phyloP scores from a whole-genome alignment of 2,113 vertebrate genomes.

The Nanorana parkeri region DNA sequence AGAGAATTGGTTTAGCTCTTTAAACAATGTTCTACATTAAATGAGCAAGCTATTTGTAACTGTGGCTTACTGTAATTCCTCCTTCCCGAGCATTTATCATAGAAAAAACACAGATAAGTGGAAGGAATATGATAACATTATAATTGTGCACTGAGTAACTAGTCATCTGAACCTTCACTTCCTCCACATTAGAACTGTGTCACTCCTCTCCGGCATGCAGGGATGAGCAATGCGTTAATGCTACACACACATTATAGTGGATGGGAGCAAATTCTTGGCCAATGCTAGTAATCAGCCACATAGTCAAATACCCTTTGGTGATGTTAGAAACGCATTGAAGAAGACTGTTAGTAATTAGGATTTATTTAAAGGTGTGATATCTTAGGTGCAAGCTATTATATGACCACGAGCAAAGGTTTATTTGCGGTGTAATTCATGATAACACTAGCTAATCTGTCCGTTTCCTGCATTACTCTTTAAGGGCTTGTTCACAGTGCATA shows the following conservation, averaged over 20 bases:
- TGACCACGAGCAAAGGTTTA: no score
- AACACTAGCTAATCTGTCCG: no score
- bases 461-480: no score
- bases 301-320: not conserved
- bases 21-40: not conserved
- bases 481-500: no score
- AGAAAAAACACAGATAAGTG: constrained; percentile 39
- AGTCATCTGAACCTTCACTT: constrained; percentile 41
- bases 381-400: no score
- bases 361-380: no score
- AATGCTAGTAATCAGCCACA: not conserved
- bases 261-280: not conserved
- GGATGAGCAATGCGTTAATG: constrained; percentile 16
- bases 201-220: not conserved
- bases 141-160: not conserved
- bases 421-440: no score
- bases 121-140: constrained; percentile 25
- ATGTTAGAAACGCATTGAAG: no score
- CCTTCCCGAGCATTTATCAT: constrained; percentile 40
- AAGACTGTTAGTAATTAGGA: no score
- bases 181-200: not conserved
- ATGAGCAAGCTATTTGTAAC: constrained; percentile 4
- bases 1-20: not conserved
- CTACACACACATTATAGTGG: not conserved
- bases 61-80: constrained; percentile 17